Base-by-base conservation (phyloP, 2,797 vertebrate species). In the Rhadinocentrus ornatus region DNA sequence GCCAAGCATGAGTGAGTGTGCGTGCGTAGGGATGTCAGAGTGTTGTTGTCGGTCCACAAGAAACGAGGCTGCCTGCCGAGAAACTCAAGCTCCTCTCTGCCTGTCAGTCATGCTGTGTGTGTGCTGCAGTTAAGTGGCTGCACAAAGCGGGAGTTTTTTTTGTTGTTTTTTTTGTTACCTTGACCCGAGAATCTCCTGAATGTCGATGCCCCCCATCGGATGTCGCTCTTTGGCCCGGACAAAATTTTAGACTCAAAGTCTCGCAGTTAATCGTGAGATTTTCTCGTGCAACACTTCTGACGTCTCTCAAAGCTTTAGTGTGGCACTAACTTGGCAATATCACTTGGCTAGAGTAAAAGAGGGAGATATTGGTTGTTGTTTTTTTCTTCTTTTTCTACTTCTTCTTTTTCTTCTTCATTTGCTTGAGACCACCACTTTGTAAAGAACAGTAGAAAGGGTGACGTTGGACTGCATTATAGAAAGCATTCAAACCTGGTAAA, bases 231-330 rank as follows among this genome's bases (percentile, higher is more conserved):
- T 79, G 66, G 66, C 75, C 88, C 80, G 75, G 83, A 81, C 81
- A 80, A 84, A 86, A 84, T 84, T 88, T 84, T 75, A 73, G 67
- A 58, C 71, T 48, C 67, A 73, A 91, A 90, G 86, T 93, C 89
- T 91, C 93, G 91, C 84, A 78, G 80, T 89, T 88, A 86, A 92
- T 92, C 93, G 93, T 91, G 94, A 94, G 92, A 94, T 63, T 92
- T 89, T 74, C 71, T 85, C 84, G 50, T 81, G 67, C 85, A 73
- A 81, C 31, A 77, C 78, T 86, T 80, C 82, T 88, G 89, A 91
- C 88, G 89, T 87, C 68, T 85, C 86, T 77, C 71, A 71, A 70
- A 82, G 86, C 82, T 65, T 74, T 44, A 83, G 80, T 18, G 69
- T 46, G 66, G 71, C 66, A 65, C n/a, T 50, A 50, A 50, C 70